Evolutionary conservation across 2,888 invertebrate genomes (phyloP).

Genomic region (Helicoverpa assulta): DNA sequence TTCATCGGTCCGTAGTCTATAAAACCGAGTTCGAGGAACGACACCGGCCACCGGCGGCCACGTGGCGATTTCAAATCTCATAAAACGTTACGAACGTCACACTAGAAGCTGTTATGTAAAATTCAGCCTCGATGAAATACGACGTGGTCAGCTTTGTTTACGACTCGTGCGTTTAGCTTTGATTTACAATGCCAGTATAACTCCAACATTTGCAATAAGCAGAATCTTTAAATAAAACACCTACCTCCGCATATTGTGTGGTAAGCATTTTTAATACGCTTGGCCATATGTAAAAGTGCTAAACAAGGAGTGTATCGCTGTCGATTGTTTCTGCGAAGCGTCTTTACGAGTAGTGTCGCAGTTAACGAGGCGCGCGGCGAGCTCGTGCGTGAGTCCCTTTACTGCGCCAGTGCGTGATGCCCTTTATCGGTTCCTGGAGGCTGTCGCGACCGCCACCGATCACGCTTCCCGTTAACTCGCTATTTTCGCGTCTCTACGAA

Average conservation of each 20-base stretch:
- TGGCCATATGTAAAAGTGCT: conserved; percentile 57
- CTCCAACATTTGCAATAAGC: conserved; percentile 61
- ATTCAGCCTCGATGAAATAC: conserved; percentile 65
- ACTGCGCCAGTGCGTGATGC: conserved; percentile 77
- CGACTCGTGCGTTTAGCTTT: conserved; percentile 63
- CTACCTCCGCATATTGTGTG: conserved; percentile 44
- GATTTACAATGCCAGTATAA: conserved; percentile 64
- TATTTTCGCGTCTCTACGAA: conserved; percentile 86
- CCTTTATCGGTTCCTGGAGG: conserved; percentile 88
- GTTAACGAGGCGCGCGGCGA: conserved; percentile 84
- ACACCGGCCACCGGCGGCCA: conserved; percentile 78
- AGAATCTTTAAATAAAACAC: conserved; percentile 64
- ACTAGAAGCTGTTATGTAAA: conserved; percentile 66
- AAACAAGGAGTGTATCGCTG: conserved; percentile 64
- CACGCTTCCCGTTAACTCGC: conserved; percentile 84
- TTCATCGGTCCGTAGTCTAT: conserved; percentile 87
- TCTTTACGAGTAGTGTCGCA: conserved; percentile 82
- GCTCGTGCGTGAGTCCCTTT: conserved; percentile 73
- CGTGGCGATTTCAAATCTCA: conserved; percentile 77
- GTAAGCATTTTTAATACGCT: conserved; percentile 46
- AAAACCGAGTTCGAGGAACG: conserved; percentile 84
- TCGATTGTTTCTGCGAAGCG: conserved; percentile 84
- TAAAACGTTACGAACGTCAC: conserved; percentile 74
- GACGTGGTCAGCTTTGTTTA: conserved; percentile 67
- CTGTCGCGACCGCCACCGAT: conserved; percentile 83